These are phyloP conservation scores for Laothoe populi DNA, from an alignment of 2,888 invertebrate species.

Conservation along the genomic window DNA sequence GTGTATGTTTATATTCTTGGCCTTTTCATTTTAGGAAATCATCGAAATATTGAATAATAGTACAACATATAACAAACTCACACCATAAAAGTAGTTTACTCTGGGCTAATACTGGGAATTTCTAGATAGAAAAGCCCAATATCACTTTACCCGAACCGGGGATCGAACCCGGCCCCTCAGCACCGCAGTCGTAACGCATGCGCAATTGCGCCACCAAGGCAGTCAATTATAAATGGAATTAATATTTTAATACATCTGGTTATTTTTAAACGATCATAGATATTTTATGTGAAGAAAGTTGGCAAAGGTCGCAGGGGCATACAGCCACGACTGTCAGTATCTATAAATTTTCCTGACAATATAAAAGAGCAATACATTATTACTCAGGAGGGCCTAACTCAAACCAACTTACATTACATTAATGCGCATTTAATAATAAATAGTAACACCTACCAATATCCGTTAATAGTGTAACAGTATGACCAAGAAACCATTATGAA, in stretches of 20 bases:
- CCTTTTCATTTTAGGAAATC: too few species aligned
- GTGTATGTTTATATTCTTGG: too few species aligned
- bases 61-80: too few species aligned
- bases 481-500: too few species aligned
- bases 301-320: conserved; percentile 34
- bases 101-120: too few species aligned
- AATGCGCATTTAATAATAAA: conserved; percentile 68
- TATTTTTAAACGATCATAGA: conserved; percentile 32
- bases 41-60: too few species aligned
- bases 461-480: conserved; percentile 39
- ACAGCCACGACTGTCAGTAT: conserved; percentile 52
- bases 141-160: too few species aligned
- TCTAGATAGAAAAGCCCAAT: too few species aligned
- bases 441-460: conserved; percentile 66
- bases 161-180: too few species aligned
- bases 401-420: conserved; percentile 70
- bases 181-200: too few species aligned
- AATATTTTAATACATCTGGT: not conserved
- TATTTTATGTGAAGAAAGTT: conserved; percentile 25
- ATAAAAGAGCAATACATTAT: conserved; percentile 63
- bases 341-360: conserved; percentile 44
- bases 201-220: too few species aligned
- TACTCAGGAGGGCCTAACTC: conserved; percentile 60
- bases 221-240: not conserved
- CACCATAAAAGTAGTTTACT: too few species aligned